Conservation (phyloP, 1,140 invertebrate species). For the Neotoxoptera formosana region DNA sequence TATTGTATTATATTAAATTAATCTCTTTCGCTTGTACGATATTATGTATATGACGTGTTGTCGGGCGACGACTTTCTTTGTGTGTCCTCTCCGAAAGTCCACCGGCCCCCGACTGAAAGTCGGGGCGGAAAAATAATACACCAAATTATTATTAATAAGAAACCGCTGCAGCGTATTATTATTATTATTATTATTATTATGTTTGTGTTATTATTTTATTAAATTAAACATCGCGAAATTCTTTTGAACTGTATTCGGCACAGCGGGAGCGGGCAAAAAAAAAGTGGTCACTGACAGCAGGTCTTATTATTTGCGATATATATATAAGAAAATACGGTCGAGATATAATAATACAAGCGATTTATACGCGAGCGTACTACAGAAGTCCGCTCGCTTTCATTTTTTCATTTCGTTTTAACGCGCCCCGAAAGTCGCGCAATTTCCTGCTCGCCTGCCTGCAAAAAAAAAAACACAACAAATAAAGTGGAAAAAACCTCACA, state of each 20-base stretch:
- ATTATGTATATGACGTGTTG: neutral
- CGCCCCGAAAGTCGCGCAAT: conserved; percentile 25
- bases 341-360: neutral
- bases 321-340: neutral
- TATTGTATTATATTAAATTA: conserved; percentile 39
- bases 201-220: conserved; percentile 45
- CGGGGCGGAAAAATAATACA: neutral
- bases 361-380: neutral
- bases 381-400: neutral
- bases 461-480: neutral
- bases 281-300: conserved; percentile 6
- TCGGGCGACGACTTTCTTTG: neutral
- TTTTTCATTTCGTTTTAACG: neutral
- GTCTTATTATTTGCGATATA: neutral
- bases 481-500: neutral
- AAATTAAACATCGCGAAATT: conserved; percentile 9
- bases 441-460: conserved; percentile 30
- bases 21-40: neutral
- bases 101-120: neutral
- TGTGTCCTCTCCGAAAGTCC: neutral
- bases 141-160: neutral
- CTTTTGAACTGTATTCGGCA: conserved; percentile 7
- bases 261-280: neutral
- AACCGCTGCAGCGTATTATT: neutral
- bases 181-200: neutral